Base-by-base conservation (phyloP, 2,113 vertebrate species). In the Pygoscelis antarcticus region DNA sequence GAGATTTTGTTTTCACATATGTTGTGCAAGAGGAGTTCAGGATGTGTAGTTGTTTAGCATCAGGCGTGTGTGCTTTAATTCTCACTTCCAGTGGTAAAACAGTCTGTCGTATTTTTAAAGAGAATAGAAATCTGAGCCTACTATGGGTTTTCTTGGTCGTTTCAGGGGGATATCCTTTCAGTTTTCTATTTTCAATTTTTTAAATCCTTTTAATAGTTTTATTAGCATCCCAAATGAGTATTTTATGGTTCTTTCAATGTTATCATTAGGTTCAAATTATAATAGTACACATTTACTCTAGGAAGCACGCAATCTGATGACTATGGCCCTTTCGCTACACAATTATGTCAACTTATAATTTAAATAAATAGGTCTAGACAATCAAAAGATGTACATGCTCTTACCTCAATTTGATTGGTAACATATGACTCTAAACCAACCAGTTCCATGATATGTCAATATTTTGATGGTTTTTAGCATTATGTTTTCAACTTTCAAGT, bases 41-140 rank as follows among this genome's bases (percentile, higher is more conserved):
- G 98, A 97, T 98, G 94, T 97, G 96, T 91, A 96, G 95, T 96
- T 96, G 86, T 97, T 98, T 96, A 97, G 96, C 95, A 97, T 97
- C 97, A 97, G 97, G 95, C 96, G 23, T 93, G 75, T 98, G 97
- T 68, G 90, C 95, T 97, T 98, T 96, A 96, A 94, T 98, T 98
- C 97, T 97, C 96, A 98, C 97, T 97, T 98, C 96, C 98, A 98
- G 96, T 94, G 95, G 97, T 96, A 98, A 98, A 98, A 96, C 97
- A 97, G 94, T 97, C 97, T 98, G 97, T 97, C 91, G n/a, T 97
- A 80, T 95, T 97, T 98, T 97, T 74, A 75, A 97, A 90, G 87
- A 95, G 57, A 95, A 78, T 74, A 81, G 87, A 93, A 96, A 96
- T 95, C 88, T 85, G 87, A 92, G 89, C 93, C 81, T 95, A 42